A percentile compares a stretch with the other conserved stretches of the same genome.
Conservation (phyloP, 2,113 vertebrate species). For the Charadrius vociferus region DNA sequence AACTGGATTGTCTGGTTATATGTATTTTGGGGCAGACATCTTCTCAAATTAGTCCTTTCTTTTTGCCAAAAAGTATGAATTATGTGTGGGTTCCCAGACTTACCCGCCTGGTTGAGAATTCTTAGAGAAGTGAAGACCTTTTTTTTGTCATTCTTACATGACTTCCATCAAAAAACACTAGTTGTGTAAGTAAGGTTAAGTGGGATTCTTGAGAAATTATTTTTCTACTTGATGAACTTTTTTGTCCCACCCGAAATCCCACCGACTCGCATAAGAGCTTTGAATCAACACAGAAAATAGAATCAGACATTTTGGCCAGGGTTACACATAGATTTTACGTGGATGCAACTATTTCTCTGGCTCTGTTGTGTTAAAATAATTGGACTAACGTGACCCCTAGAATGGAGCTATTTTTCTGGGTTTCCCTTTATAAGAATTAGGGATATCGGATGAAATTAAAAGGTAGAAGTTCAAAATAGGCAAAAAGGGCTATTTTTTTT, state of each 20-base stretch:
- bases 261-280: background rate
- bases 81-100: background rate
- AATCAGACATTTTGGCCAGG: background rate
- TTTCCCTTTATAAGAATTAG: background rate
- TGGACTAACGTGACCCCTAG: background rate
- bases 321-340: background rate
- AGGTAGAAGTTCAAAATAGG: background rate
- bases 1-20: conserved; percentile 30
- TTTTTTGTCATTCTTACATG: background rate
- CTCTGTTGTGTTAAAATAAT: background rate
- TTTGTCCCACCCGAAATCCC: background rate
- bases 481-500: background rate
- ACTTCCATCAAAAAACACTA: background rate
- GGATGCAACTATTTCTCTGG: background rate
- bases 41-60: background rate
- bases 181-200: background rate
- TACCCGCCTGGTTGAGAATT: background rate
- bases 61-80: background rate
- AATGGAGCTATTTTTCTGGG: background rate
- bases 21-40: background rate
- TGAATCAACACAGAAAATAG: background rate
- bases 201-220: background rate
- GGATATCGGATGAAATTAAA: background rate
- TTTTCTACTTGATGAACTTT: background rate
- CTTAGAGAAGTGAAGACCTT: background rate